Evolutionary conservation across 2,888 invertebrate species (phyloP), one percentile per base, ranked within the genome.

Genomic region (Apoda limacodes): DNA sequence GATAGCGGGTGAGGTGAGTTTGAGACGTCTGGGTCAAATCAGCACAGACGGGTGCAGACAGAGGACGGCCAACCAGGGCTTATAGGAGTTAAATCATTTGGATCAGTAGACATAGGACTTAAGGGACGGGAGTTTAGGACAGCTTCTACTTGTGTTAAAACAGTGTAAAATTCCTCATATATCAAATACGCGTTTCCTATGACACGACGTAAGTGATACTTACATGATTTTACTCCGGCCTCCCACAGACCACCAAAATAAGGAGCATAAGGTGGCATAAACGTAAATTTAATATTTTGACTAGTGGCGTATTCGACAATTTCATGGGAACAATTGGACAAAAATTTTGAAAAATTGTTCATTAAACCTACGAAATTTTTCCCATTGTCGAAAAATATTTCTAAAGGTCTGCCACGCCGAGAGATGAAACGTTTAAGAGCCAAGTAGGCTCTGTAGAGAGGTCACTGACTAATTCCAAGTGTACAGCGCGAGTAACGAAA

Each of bases 11-110:
- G 9, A 43, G 37, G n/a, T n/a, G n/a, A n/a, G n/a, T n/a, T n/a
- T 26, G 30, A 22, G n/a, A n/a, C n/a, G n/a, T n/a, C n/a, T n/a
- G n/a, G n/a, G n/a, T n/a, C n/a, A n/a, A n/a, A n/a, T n/a, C n/a
- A n/a, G n/a, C n/a, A n/a, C n/a, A n/a, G n/a, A n/a, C n/a, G n/a
- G n/a, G n/a, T n/a, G n/a, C n/a, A 12, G 26, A 42, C 22, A 30
- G 31, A 9, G 29, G 30, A 9, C 36, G 30, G 11, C 39, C 39
- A 19, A 36, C 22, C 56, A 7, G 56, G 57, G 1, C 49, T 57
- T 3, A 60, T 35, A 2, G 50, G 48, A 3, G n/a, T 5, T 2
- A 42, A 22, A 24, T 48, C 48, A 11, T 34, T 35, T 1, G 47
- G 44, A 33, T 48, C 45, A 21, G 46, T 5, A 21, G 46, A 45